These are phyloP conservation scores for Dasyornis broadbenti DNA, from an alignment of 2,113 vertebrate species.

Conservation along the genomic window DNA sequence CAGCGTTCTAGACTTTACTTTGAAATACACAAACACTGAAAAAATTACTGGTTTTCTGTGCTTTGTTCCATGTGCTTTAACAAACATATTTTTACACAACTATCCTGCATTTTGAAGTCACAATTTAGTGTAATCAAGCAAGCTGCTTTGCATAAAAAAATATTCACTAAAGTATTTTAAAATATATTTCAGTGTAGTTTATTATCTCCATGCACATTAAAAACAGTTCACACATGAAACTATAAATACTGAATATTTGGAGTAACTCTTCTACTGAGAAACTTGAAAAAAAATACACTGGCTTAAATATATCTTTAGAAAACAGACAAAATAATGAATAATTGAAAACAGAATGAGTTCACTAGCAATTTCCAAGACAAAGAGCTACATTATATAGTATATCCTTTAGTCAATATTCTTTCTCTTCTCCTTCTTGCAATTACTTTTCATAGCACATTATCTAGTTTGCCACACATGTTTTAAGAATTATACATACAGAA, in stretches of 20 bases:
- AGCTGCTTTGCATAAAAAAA: not conserved
- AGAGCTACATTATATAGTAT: not conserved
- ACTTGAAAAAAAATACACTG: not conserved
- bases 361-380: not conserved
- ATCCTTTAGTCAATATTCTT: not conserved
- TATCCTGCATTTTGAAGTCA: not conserved
- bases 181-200: not conserved
- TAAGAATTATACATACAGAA: not conserved
- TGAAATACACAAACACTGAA: not conserved
- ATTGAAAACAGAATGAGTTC: not conserved
- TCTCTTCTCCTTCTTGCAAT: not conserved
- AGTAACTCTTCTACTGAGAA: not conserved
- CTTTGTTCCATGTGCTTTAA: not conserved
- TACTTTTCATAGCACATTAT: not conserved
- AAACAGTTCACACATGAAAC: not conserved
- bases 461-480: not conserved
- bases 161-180: not conserved
- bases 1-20: not conserved
- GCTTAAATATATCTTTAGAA: not conserved
- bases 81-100: not conserved
- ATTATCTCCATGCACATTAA: not conserved
- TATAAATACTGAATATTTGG: not conserved
- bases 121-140: not conserved
- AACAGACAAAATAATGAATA: conserved; percentile 5
- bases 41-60: not conserved